phyloP scores from a whole-genome alignment of 2,888 invertebrate species.

The Caenorhabditis plicata region DNA sequence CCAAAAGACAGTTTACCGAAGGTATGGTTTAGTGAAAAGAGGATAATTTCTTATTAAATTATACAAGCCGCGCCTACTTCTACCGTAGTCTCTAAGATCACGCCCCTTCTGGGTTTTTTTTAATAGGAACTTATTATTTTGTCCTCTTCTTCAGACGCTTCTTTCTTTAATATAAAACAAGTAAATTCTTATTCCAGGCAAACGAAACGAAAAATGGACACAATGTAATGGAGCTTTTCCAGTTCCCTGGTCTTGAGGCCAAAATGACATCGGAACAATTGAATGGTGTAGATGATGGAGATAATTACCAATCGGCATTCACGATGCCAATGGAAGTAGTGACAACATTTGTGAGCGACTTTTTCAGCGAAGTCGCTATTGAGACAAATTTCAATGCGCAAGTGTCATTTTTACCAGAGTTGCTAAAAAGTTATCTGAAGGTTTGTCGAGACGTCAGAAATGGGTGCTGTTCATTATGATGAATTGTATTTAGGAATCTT shows the following conservation, averaged over 20 bases:
- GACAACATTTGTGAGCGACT: constrained; percentile 95
- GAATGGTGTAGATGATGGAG: constrained; percentile 27
- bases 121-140: no score
- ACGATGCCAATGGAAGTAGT: constrained; percentile 13
- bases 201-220: constrained; percentile 18
- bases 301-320: constrained; percentile 42
- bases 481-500: neutral
- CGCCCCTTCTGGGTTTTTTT: no score
- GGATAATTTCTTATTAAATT: no score
- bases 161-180: no score
- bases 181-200: constrained; percentile 8
- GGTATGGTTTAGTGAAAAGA: no score
- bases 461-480: neutral
- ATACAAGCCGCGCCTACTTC: no score
- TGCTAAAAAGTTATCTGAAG: constrained; percentile 82
- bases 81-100: no score
- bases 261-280: constrained; percentile 36
- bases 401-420: constrained; percentile 87
- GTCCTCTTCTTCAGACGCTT: neutral
- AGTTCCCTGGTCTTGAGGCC: constrained; percentile 59
- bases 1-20: no score
- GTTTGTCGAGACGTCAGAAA: neutral
- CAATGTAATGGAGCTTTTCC: constrained; percentile 56
- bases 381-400: constrained; percentile 85
- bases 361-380: constrained; percentile 88